Evolutionary conservation across 1,140 invertebrate genomes (phyloP).

Genomic region (Drosophila nigrodunni): DNA sequence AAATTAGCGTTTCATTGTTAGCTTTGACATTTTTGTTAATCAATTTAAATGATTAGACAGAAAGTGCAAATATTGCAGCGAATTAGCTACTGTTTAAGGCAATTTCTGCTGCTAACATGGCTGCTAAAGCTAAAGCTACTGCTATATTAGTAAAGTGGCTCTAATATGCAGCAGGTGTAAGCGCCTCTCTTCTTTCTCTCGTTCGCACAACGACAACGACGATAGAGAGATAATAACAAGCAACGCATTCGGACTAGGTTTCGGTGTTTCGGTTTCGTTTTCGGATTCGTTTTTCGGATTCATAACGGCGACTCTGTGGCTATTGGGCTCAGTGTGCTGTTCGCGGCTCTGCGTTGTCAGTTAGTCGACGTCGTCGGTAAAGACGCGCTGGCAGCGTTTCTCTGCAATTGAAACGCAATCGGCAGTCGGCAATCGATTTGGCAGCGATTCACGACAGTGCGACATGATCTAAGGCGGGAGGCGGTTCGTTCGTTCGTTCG

Average conservation of each 20-base stretch:
- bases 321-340: slow-evolving; percentile 34
- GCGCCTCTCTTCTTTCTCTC: slow-evolving; percentile 15
- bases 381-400: slow-evolving; percentile 63
- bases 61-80: too few species aligned
- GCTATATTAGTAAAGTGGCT: not conserved
- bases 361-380: slow-evolving; percentile 58
- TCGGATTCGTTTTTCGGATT: slow-evolving; percentile 45
- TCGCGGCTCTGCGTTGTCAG: slow-evolving; percentile 17
- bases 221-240: slow-evolving; percentile 21
- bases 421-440: slow-evolving; percentile 50
- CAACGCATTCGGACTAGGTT: slow-evolving; percentile 15
- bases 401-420: slow-evolving; percentile 51
- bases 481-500: slow-evolving; percentile 21
- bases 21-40: too few species aligned
- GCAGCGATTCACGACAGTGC: slow-evolving; percentile 37
- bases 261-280: slow-evolving; percentile 10
- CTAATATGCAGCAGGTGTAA: slow-evolving; percentile 4
- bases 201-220: slow-evolving; percentile 19
- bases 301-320: slow-evolving; percentile 64
- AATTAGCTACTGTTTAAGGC: not conserved
- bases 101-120: not conserved
- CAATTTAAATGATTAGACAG: too few species aligned
- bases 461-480: slow-evolving; percentile 8
- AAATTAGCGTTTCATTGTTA: too few species aligned
- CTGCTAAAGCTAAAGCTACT: not conserved